Percentiles rank a stretch among this genome's conserved stretches.
These are phyloP conservation scores for Carollia perspicillata DNA, from an alignment of 2,113 vertebrate genomes.

Conservation along the genomic window DNA sequence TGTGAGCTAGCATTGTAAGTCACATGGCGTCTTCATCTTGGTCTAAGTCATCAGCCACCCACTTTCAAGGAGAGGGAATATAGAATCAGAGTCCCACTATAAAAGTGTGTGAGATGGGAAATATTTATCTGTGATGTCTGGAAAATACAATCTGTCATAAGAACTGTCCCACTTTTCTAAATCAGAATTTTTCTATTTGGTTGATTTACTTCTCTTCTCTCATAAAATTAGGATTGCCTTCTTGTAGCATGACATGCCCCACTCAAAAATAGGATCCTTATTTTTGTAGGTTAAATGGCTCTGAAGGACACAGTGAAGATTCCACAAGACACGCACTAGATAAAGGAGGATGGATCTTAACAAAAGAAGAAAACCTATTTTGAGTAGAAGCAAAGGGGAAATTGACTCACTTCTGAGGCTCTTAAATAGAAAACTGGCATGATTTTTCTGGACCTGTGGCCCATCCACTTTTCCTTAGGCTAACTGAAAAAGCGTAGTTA, in stretches of 20 bases:
- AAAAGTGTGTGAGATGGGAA: neutral
- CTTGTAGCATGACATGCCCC: neutral
- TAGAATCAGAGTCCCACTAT: neutral
- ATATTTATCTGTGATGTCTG: neutral
- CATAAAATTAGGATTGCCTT: neutral
- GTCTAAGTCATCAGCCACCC: neutral
- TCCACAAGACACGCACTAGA: neutral
- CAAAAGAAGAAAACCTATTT: neutral
- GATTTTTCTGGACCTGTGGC: neutral
- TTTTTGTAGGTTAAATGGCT: neutral
- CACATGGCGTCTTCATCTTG: neutral
- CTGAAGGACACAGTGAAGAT: neutral
- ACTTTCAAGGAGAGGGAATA: neutral
- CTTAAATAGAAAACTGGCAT: neutral
- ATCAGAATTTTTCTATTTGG: neutral
- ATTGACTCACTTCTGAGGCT: neutral
- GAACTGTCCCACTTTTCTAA: neutral
- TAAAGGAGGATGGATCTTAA: neutral
- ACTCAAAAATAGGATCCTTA: neutral
- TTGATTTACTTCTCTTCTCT: neutral
- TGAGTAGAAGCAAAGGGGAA: neutral
- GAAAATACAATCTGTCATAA: neutral
- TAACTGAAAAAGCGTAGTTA: neutral
- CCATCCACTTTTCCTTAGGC: neutral
- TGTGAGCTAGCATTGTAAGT: neutral